Evolutionary conservation across 2,888 invertebrate species (phyloP), one percentile per base, ranked within the genome.

Genomic region (Priocnemis perturbator): DNA sequence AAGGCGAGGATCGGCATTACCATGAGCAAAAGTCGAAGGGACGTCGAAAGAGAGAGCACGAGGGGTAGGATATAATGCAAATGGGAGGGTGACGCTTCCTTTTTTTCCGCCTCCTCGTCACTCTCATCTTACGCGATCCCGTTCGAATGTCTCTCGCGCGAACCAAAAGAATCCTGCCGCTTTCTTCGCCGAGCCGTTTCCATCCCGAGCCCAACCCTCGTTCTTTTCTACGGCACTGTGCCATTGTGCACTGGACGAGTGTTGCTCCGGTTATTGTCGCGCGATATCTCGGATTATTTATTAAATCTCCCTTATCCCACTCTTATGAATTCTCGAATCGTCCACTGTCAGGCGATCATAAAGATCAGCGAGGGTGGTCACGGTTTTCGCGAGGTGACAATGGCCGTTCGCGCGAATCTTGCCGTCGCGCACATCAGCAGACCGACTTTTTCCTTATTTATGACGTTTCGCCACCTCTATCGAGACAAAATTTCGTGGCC

Each of bases 61-160:
- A 55, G 45, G 70, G 30, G 37, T 71, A 69, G 69, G 57, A 26
- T 64, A 74, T 79, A 77, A 78, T 78, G 80, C 77, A 78, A 78
- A 78, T 79, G 80, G 74, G 60, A 77, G 80, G 77, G 71, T 71
- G 74, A 71, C 70, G 77, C 26, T 63, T 52, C 61, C 64, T 65
- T 56, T 56, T 59, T 50, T 26, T 9, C 50, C 60, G 26, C 66
- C 47, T 17, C 60, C 58, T 56, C 52, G 17, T 50, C 64, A 69
- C 67, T 67, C 64, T 67, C 77, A 73, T 81, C 79, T 76, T 67
- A 47, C 67, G 70, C 62, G 68, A 71, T 61, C 20, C 48, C 64
- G 67, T 71, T 60, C 20, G 23, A 64, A 37, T 37, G 37, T 37
- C 37, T 37, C 37, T 37, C 71, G 64, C 71, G 73, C 79, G 79